A percentile compares a stretch with the other conserved stretches of the same genome.
phyloP scores from a whole-genome alignment of 2,888 invertebrate species.

The Cataglyphis livida region DNA sequence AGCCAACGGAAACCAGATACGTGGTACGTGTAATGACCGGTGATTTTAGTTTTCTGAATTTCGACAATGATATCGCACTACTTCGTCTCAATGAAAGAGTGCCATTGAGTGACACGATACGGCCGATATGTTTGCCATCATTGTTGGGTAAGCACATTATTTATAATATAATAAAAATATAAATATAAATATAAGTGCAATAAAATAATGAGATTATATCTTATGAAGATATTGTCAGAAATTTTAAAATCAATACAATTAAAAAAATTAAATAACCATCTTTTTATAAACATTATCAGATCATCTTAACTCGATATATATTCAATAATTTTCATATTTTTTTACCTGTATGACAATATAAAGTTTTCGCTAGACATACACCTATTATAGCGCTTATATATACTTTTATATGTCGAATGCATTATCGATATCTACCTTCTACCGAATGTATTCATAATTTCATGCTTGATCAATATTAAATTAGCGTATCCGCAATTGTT shows the following conservation, averaged over 20 bases:
- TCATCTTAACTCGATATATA: not conserved
- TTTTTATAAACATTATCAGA: not conserved
- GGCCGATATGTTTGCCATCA: constrained; percentile 94
- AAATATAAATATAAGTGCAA: not conserved
- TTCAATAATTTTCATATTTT: not conserved
- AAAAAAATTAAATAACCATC: not conserved
- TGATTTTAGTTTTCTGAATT: constrained; percentile 94
- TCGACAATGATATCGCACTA: constrained; percentile 95
- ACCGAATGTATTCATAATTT: not conserved
- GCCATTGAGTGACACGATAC: constrained; percentile 91
- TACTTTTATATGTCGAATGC: not conserved
- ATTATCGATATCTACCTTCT: not conserved
- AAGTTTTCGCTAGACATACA: not conserved
- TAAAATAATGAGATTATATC: not conserved
- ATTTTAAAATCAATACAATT: not conserved
- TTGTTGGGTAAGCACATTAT: constrained; percentile 86
- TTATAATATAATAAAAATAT: not conserved
- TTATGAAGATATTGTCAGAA: not conserved
- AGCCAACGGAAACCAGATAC: constrained; percentile 90
- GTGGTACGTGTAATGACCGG: constrained; percentile 92
- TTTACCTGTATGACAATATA: not conserved
- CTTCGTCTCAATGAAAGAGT: constrained; percentile 93
- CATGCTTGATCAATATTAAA: not conserved
- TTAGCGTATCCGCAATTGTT: constrained; percentile 2
- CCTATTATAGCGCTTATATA: not conserved